Base-by-base conservation (phyloP, 2,797 vertebrate genomes). In the Columba guinea region DNA sequence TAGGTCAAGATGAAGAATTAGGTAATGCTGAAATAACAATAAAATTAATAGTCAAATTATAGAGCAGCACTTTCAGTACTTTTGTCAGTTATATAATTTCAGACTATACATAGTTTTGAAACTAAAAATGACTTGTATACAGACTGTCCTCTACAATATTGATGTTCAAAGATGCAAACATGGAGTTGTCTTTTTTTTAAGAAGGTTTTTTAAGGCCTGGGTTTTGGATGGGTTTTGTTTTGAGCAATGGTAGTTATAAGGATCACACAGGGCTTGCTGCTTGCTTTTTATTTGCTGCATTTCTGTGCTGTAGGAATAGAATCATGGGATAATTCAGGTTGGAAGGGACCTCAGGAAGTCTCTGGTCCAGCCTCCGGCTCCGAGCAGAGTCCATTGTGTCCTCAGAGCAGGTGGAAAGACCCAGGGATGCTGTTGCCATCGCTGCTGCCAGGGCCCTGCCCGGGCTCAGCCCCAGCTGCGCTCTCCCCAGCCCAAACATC, bases 191-290 rank as follows among this genome's bases (percentile, higher is more conserved):
- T 22, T 13, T 44, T 30, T 32, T 30, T 44, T 34, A 28, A 44
- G 81, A 28, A 35, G 10, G 3, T 21, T 18, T 19, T 11, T 44
- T 37, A 8, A 35, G 13, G 51, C 41, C 8, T 44, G 19, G 10
- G 6, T 1, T 0, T 6, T 55, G 32, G 44, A 16, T 44, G 41
- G 41, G 39, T 39, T 18, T 49, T 48, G 44, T 48, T 73, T 62
- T 52, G 1, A 74, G 35, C 32, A 53, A 1, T 10, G 18, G 15
- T 52, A 30, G 5, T 9, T 56, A 1, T 0, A 11, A 41, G 26
- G 13, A n/a, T 59, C 23, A 10, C 17, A 26, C 4, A 52, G 55
- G 37, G 7, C n/a, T 70, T n/a, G 39, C 5, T 56, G 32, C n/a
- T 51, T 32, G 19, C 37, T 34, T 82, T 71, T 67, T 34, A 7